Evolutionary conservation across 2,797 vertebrate species (phyloP).

Genomic region (Salarias fasciatus): DNA sequence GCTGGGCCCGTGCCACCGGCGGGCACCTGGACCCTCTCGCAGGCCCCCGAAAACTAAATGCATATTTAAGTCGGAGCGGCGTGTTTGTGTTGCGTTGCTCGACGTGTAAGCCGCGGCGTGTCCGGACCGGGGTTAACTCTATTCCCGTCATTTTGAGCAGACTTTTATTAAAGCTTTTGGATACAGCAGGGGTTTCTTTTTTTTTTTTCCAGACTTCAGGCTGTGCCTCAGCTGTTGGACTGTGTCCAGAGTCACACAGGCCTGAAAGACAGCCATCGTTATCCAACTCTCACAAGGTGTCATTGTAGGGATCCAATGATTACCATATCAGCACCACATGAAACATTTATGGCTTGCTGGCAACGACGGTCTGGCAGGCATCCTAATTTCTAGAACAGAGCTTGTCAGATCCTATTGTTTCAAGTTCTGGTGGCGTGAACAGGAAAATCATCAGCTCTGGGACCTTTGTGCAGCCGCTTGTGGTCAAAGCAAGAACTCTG

Average conservation of each 20-base stretch:
- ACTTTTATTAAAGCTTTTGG: slow-evolving; percentile 29
- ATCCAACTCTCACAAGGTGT: slow-evolving; percentile 79
- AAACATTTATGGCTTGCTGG: slow-evolving; percentile 76
- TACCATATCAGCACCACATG: slow-evolving; percentile 76
- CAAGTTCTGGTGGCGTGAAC: slow-evolving; percentile 45
- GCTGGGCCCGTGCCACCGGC: slow-evolving; percentile 74
- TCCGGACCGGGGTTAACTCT: slow-evolving; percentile 16
- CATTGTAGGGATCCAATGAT: slow-evolving; percentile 76
- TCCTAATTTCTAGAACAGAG: slow-evolving; percentile 67
- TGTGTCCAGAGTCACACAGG: slow-evolving; percentile 67
- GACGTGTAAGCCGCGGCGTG: slow-evolving; percentile 1
- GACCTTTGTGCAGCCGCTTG: slow-evolving; percentile 30
- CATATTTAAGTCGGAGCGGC: slow-evolving; percentile 65
- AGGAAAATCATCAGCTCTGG: slow-evolving; percentile 30
- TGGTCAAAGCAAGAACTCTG: slow-evolving; percentile 21
- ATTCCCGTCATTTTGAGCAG: slow-evolving; percentile 28
- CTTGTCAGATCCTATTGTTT: slow-evolving; percentile 71
- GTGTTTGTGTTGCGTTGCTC: slow-evolving; percentile 25
- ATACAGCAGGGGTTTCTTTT: neutral
- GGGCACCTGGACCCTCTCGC: slow-evolving; percentile 77
- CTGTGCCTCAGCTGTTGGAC: slow-evolving; percentile 68
- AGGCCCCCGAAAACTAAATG: slow-evolving; percentile 67
- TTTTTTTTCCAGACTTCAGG: slow-evolving; percentile 33
- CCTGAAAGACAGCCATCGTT: slow-evolving; percentile 76
- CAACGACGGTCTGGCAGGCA: slow-evolving; percentile 61